A percentile compares a stretch with the other conserved stretches of the same genome.
phyloP scores from a whole-genome alignment of 2,797 vertebrate species.

The Chrosomus eos region DNA sequence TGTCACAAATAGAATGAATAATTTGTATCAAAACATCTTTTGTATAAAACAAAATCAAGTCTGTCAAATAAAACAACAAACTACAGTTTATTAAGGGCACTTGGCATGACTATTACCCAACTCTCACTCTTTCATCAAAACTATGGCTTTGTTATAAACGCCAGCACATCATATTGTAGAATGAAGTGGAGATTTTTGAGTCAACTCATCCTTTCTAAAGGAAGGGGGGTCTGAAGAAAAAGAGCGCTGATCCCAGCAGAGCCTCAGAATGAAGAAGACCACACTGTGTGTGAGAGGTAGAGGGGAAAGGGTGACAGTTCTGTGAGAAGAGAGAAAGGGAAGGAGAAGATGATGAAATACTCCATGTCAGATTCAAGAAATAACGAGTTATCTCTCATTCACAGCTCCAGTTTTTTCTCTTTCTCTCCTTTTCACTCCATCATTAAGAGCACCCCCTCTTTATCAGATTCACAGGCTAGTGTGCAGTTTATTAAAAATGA shows the following conservation, averaged over 20 bases:
- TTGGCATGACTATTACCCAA: background rate
- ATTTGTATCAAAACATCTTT: background rate
- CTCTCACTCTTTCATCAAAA: background rate
- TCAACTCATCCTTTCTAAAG: background rate
- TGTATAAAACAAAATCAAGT: background rate
- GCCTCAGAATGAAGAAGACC: conserved; percentile 35
- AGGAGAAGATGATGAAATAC: conserved; percentile 56
- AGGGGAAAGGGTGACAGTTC: conserved; percentile 30
- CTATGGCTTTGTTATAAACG: background rate
- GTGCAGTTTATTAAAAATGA: conserved; percentile 83
- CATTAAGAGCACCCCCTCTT: conserved; percentile 71
- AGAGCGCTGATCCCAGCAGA: conserved; percentile 44
- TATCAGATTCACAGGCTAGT: conserved; percentile 73
- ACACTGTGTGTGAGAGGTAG: conserved; percentile 44
- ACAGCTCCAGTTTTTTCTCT: background rate
- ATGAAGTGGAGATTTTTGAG: background rate
- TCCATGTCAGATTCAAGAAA: conserved; percentile 55
- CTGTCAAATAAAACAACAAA: background rate
- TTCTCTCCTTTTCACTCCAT: conserved; percentile 53
- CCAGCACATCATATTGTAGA: background rate
- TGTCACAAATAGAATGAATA: background rate
- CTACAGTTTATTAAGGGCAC: background rate
- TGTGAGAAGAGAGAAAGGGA: conserved; percentile 39
- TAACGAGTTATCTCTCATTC: conserved; percentile 69
- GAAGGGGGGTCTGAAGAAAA: background rate